Base-by-base conservation (phyloP, 2,888 invertebrate species). In the Limnephilus auricula region DNA sequence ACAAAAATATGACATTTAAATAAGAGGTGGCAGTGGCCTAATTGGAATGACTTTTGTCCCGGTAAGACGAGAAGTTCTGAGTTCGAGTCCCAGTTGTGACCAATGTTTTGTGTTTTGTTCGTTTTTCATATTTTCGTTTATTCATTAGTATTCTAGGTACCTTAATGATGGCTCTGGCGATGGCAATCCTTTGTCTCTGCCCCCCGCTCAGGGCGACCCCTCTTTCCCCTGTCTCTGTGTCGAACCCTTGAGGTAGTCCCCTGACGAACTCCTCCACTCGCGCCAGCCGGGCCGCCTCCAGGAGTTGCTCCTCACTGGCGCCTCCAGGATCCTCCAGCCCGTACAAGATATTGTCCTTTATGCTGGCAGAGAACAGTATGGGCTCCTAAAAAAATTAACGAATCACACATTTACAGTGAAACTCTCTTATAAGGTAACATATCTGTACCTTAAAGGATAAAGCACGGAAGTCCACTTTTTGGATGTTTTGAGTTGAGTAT, bases 121-220 rank as follows among this genome's bases (percentile, higher is more conserved):
- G n/a, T n/a, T n/a, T n/a, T n/a, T n/a, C n/a, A n/a, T n/a, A n/a
- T n/a, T n/a, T n/a, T n/a, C n/a, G n/a, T n/a, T n/a, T 25, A 25
- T 65, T 25, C 5, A 25, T 65, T 65, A 25, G 0, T 80, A 12
- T 80, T 31, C 40, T 86, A 31, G 4, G 9, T 94, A 98, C 98
- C 97, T 98, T 98, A 88, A 99, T 97, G 78, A 99, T 96, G 25
- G 99, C 99, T 93, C 99, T 95, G 0, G 99, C 99, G 94, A 99
- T 99, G 45, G 99, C 99, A 40, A 99, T 98, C 93, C 99, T 96
- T 94, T 99, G 99, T 94, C 98, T 98, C 95, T 99, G 99, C 0
- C 99, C 99, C 65, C 99, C 99, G 94, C 99, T 99, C 84, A 99
- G 96, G 95, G 98, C 97, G 13, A 98, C 96, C 2, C 99, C 99